phyloP scores from a whole-genome alignment of 2,113 vertebrate species.

The Pluvianellus socialis region DNA sequence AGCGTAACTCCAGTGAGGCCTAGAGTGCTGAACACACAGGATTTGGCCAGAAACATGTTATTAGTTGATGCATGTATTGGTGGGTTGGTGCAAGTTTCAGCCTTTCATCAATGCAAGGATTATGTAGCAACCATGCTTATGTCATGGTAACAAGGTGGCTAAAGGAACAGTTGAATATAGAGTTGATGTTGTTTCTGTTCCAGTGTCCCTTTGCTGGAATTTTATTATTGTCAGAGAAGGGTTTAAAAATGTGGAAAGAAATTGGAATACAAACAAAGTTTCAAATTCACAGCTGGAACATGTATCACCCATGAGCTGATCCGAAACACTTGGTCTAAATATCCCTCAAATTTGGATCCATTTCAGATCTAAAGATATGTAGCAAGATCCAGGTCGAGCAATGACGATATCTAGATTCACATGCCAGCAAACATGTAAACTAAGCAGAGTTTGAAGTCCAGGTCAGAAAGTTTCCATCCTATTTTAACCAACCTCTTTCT shows the following conservation, averaged over 20 bases:
- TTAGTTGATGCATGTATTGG: neutral
- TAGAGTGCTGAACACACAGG: neutral
- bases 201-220: neutral
- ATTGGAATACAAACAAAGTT: neutral
- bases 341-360: neutral
- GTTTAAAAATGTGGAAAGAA: neutral
- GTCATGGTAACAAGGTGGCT: neutral
- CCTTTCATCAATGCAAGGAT: neutral
- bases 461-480: neutral
- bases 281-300: neutral
- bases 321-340: neutral
- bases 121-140: accelerated
- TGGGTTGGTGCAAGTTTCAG: neutral
- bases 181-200: neutral
- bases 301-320: neutral
- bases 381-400: neutral
- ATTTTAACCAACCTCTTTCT: neutral
- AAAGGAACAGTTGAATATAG: neutral
- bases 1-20: neutral
- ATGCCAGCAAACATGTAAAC: neutral
- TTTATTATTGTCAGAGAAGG: neutral
- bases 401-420: neutral
- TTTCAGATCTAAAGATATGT: neutral
- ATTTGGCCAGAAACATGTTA: neutral
- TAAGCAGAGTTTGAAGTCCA: neutral